phyloP scores from a whole-genome alignment of 2,797 vertebrate species.

The Pygocentrus nattereri region DNA sequence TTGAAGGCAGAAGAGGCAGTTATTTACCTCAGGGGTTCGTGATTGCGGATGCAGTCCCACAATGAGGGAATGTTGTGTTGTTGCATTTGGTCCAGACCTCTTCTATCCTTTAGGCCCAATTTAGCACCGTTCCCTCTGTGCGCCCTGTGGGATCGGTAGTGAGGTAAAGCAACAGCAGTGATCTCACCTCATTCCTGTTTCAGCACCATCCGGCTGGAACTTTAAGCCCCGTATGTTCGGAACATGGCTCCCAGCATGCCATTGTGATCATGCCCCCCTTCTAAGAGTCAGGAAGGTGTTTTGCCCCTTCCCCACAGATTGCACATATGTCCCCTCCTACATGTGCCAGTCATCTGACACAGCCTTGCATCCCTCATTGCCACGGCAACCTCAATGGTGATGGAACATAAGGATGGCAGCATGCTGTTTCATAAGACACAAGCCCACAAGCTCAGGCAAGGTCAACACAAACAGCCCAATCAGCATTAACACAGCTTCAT shows the following conservation, averaged over 20 bases:
- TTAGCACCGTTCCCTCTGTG: constrained; percentile 6
- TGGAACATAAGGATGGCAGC: constrained; percentile 8
- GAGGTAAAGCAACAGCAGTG: constrained; percentile 16
- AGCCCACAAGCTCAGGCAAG: constrained; percentile 34
- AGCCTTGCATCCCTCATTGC: constrained; percentile 27
- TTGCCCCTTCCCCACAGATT: constrained; percentile 41
- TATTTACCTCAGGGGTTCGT: neutral
- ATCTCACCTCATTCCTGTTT: constrained; percentile 35
- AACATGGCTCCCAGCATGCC: constrained; percentile 50
- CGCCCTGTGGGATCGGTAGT: neutral
- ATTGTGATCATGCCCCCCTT: constrained; percentile 45
- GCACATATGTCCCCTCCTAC: constrained; percentile 58
- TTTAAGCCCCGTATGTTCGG: constrained; percentile 40
- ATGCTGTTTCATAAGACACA: constrained; percentile 12
- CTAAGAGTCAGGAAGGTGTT: constrained; percentile 55
- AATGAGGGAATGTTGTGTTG: neutral
- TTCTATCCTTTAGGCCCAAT: constrained; percentile 14
- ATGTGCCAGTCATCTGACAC: constrained; percentile 52
- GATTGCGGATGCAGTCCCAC: neutral
- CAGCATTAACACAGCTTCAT: constrained; percentile 38
- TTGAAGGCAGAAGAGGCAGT: neutral
- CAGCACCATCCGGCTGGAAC: constrained; percentile 36
- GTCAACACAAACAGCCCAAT: constrained; percentile 39
- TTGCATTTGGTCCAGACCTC: neutral
- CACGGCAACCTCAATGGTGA: constrained; percentile 23